Conservation (phyloP, 2,888 invertebrate species). For the Anoncus sp. region DNA sequence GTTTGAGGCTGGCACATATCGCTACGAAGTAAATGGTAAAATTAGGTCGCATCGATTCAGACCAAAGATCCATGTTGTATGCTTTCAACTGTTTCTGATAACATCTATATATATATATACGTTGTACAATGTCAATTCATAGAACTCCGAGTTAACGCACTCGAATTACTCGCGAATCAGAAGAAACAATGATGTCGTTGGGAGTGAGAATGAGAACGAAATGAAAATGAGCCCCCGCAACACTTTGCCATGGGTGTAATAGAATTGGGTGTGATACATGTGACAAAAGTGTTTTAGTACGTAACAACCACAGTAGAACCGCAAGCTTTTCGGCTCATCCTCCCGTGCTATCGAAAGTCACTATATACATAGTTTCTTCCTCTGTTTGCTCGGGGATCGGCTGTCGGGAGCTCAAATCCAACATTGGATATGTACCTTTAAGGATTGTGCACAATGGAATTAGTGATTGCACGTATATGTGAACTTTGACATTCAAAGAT, state of each 20-base stretch:
- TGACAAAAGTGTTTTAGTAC: constrained; percentile 36
- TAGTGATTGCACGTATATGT: constrained; percentile 36
- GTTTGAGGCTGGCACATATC: constrained; percentile 25
- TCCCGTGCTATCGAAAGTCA: constrained; percentile 6
- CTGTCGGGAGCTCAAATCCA: constrained; percentile 16
- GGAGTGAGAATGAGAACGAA: neutral
- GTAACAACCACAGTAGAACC: constrained; percentile 16
- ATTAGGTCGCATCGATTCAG: constrained; percentile 58
- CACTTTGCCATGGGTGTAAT: constrained; percentile 10
- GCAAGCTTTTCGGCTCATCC: constrained; percentile 30
- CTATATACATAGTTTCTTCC: constrained; percentile 7
- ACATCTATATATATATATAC: too few species aligned
- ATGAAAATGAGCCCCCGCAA: constrained; percentile 6
- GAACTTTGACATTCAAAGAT: constrained; percentile 56
- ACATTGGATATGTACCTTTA: constrained; percentile 19
- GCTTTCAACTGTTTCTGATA: constrained; percentile 3
- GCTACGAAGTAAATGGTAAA: constrained; percentile 42
- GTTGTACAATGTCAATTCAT: neutral
- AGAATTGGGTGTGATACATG: constrained; percentile 30
- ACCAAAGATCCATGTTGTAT: neutral
- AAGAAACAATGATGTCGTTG: constrained; percentile 22
- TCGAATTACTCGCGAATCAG: constrained; percentile 29
- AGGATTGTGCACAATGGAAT: constrained; percentile 49
- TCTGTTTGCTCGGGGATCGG: constrained; percentile 35
- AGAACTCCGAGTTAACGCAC: neutral